Evolutionary conservation across 2,797 vertebrate species (phyloP).

Genomic region (Naso thynnoides): DNA sequence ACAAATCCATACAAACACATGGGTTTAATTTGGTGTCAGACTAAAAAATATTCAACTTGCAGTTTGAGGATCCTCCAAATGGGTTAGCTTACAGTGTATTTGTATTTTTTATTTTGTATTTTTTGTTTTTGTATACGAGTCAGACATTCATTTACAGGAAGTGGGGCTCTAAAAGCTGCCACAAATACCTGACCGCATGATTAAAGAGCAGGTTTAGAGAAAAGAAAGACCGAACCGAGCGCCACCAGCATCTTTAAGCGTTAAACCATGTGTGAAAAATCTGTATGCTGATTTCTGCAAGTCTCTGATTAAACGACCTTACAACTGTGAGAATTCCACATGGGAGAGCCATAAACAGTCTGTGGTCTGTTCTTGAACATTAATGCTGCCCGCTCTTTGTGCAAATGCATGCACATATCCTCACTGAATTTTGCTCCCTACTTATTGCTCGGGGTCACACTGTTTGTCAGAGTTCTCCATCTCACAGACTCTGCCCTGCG

Average conservation of each 20-base stretch:
- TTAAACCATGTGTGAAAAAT: slow-evolving; percentile 1
- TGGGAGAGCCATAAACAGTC: neutral
- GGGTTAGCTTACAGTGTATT: neutral
- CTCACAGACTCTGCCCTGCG: slow-evolving; percentile 17
- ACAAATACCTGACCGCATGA: neutral
- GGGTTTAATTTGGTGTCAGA: slow-evolving; percentile 2
- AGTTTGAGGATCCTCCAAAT: slow-evolving; percentile 10
- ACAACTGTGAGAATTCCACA: slow-evolving; percentile 18
- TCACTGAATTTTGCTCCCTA: slow-evolving; percentile 24
- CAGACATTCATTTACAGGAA: neutral
- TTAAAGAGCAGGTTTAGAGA: neutral
- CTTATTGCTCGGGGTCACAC: slow-evolving; percentile 43
- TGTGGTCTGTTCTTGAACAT: slow-evolving; percentile 40
- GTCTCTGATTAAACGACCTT: slow-evolving; percentile 28
- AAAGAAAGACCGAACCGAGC: neutral
- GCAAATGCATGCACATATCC: slow-evolving; percentile 59
- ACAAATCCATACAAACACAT: slow-evolving; percentile 7
- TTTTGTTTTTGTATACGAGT: neutral
- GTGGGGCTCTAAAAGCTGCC: neutral
- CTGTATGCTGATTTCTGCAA: slow-evolving; percentile 6
- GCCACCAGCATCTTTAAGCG: neutral
- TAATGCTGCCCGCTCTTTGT: slow-evolving; percentile 36
- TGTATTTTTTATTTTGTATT: too few species aligned
- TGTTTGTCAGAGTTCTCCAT: slow-evolving; percentile 61
- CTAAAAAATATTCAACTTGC: slow-evolving; percentile 3